Base-by-base conservation (phyloP, 2,888 invertebrate genomes). In the Mesopsocus fuscifrons region DNA sequence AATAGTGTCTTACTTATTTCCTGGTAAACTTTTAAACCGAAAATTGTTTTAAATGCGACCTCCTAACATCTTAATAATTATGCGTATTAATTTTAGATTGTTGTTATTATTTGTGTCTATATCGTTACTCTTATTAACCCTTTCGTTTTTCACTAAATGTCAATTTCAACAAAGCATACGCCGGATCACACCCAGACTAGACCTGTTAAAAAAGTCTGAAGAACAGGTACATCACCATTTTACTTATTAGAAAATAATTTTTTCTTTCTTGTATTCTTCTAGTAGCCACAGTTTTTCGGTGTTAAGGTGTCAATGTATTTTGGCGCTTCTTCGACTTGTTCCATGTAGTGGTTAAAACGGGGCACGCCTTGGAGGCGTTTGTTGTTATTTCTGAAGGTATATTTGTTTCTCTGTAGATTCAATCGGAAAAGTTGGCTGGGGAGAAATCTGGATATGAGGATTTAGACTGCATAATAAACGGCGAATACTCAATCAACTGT, bases 381-480 rank as follows among this genome's bases (percentile, higher is more conserved):
- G n/a, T n/a, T n/a, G n/a, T n/a, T n/a, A n/a, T n/a, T n/a, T n/a
- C n/a, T n/a, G n/a, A n/a, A n/a, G n/a, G n/a, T n/a, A n/a, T n/a
- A n/a, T n/a, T n/a, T n/a, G n/a, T n/a, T n/a, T n/a, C n/a, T n/a
- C n/a, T n/a, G n/a, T n/a, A 33, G 33, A 9, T 33, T 33, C 33
- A 33, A 33, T 33, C 33, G 16, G 33, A 33, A 33, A 33, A 26
- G 26, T 26, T 26, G 26, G 11, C 26, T 26, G 26, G 26, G 26
- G 38, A 38, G 6, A 38, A 38, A 11, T 38, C 38, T 9, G 38
- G 38, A 5, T 38, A 38, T 38, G 38, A 77, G 55, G 78, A 79
- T 55, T 79, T 87, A 52, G 83, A 84, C 56, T 92, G 92, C 59
- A 66, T 74, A 49, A 89, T 92, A 56, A 91, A 92, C 63, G 85